Evolutionary conservation across 2,797 vertebrate species (phyloP).

Genomic region (Sebastes trivittatus): DNA sequence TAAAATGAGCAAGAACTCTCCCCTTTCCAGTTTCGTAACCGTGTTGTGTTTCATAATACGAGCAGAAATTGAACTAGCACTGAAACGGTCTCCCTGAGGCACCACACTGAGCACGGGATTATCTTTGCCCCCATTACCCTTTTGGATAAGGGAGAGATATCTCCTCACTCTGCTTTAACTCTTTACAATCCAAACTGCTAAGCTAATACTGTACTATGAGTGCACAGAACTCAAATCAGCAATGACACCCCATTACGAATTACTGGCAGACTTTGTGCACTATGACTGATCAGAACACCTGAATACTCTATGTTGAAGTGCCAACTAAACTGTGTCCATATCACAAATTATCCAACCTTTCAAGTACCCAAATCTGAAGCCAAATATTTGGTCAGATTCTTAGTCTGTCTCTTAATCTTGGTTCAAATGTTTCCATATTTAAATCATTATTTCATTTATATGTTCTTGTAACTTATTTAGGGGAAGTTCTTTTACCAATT

Average conservation of each 20-base stretch:
- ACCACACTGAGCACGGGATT: constrained; percentile 60
- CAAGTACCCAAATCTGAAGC: neutral
- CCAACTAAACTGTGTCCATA: neutral
- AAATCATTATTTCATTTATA: neutral
- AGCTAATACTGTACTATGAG: constrained; percentile 1
- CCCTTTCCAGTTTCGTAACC: constrained; percentile 59
- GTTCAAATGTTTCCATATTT: neutral
- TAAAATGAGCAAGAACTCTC: constrained; percentile 39
- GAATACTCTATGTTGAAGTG: neutral
- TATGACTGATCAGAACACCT: neutral
- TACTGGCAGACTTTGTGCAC: constrained; percentile 16
- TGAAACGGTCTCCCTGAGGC: constrained; percentile 60
- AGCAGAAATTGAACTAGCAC: constrained; percentile 58
- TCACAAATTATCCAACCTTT: neutral
- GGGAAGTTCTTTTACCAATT: neutral
- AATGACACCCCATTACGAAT: constrained; percentile 22
- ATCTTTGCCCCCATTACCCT: constrained; percentile 69
- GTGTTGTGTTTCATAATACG: constrained; percentile 65
- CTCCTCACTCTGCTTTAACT: constrained; percentile 54
- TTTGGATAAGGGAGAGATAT: constrained; percentile 54
- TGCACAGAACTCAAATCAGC: constrained; percentile 9
- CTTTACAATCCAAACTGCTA: constrained; percentile 19
- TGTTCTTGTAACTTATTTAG: neutral
- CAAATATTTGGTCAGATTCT: neutral
- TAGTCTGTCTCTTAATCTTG: neutral